phyloP scores from a whole-genome alignment of 1,140 invertebrate species.

The Calosoma granatense region DNA sequence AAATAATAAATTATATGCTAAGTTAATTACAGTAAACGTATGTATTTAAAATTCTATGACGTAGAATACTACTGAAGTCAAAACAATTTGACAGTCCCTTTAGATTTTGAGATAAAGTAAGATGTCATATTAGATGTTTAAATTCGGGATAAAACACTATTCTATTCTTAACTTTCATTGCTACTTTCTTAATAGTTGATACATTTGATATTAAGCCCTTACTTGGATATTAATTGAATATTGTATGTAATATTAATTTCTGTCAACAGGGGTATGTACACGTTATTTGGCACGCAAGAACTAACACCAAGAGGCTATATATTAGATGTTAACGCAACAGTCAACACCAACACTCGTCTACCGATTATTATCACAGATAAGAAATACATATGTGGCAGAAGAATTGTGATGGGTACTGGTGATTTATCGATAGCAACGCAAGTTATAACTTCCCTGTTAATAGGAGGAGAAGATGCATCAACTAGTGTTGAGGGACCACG shows the following conservation, averaged over 20 bases:
- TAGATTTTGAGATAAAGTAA: too few relatives aligned
- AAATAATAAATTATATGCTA: conserved; percentile 8
- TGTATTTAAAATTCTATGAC: not conserved
- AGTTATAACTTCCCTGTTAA: conserved; percentile 27
- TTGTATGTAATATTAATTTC: conserved; percentile 13
- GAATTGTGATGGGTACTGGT: conserved; percentile 33
- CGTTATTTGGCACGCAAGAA: conserved; percentile 40
- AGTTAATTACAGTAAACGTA: not conserved
- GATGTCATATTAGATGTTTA: too few relatives aligned
- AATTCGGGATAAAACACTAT: too few relatives aligned
- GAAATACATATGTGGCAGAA: conserved; percentile 32
- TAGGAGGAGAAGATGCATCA: conserved; percentile 27
- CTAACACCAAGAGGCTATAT: conserved; percentile 38
- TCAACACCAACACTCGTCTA: conserved; percentile 18
- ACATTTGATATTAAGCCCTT: not conserved
- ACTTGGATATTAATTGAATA: not conserved
- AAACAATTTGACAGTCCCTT: too few relatives aligned
- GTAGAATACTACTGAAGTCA: too few relatives aligned
- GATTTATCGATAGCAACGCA: conserved; percentile 32
- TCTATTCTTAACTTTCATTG: too few relatives aligned
- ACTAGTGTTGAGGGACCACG: conserved; percentile 29
- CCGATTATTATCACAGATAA: conserved; percentile 34
- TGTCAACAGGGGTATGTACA: conserved; percentile 40
- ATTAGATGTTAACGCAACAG: conserved; percentile 26
- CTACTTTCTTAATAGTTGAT: too few relatives aligned